Evolutionary conservation across 1,140 invertebrate species (phyloP).

Genomic region (Drosophila pseudoananassae): DNA sequence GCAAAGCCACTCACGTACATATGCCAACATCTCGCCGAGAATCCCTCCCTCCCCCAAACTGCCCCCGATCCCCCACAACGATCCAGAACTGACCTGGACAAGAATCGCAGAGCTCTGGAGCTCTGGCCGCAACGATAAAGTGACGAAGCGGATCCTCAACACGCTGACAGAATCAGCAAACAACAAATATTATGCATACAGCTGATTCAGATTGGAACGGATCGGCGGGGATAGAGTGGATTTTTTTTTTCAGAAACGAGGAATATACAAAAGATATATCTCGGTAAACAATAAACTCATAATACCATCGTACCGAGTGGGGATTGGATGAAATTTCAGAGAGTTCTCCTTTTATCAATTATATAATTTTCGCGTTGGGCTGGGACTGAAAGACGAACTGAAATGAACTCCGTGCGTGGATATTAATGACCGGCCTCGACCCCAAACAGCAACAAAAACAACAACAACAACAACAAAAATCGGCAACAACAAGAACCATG

Average conservation of each 20-base stretch:
- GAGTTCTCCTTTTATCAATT: neutral
- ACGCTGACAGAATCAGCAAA: slow-evolving; percentile 72
- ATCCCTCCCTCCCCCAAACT: neutral
- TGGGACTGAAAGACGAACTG: slow-evolving; percentile 4
- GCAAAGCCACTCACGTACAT: slow-evolving; percentile 70
- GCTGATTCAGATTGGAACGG: slow-evolving; percentile 68
- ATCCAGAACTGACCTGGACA: slow-evolving; percentile 50
- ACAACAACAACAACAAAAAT: slow-evolving; percentile 9
- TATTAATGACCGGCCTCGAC: slow-evolving; percentile 83
- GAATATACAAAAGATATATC: neutral
- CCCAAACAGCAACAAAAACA: slow-evolving; percentile 48
- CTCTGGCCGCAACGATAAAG: slow-evolving; percentile 21
- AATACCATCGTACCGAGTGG: neutral
- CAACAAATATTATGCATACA: slow-evolving; percentile 76
- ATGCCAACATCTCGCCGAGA: slow-evolving; percentile 31
- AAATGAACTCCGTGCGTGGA: slow-evolving; percentile 71
- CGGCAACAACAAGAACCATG: slow-evolving; percentile 32
- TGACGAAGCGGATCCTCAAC: slow-evolving; percentile 73
- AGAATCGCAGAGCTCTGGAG: slow-evolving; percentile 27
- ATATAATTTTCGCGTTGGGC: neutral
- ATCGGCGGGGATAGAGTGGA: slow-evolving; percentile 17
- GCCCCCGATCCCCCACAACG: slow-evolving; percentile 1
- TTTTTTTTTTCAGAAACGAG: neutral
- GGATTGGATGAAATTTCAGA: neutral
- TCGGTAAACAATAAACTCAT: neutral